phyloP scores from a whole-genome alignment of 2,797 vertebrate species.

The Microhierax caerulescens region DNA sequence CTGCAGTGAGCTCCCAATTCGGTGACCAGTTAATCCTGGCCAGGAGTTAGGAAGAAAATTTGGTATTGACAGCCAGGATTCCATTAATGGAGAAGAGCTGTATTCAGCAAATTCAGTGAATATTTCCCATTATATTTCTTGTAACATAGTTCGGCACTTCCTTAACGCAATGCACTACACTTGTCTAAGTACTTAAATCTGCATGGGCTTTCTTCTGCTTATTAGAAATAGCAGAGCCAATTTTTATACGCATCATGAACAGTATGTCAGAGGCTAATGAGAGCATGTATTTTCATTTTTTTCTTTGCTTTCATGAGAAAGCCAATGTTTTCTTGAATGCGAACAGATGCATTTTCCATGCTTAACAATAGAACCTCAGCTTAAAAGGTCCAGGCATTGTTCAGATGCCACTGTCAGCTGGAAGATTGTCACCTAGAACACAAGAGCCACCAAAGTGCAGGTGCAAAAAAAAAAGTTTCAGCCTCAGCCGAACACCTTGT shows the following conservation, averaged over 20 bases:
- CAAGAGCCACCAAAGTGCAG: neutral
- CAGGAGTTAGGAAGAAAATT: constrained; percentile 12
- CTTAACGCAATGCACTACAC: neutral
- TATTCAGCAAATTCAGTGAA: neutral
- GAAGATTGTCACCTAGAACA: neutral
- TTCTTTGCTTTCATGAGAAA: neutral
- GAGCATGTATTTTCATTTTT: neutral
- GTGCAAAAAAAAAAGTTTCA: neutral
- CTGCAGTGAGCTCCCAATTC: neutral
- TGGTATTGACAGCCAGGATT: neutral
- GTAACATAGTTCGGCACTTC: neutral
- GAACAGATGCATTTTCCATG: neutral
- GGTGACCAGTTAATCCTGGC: neutral
- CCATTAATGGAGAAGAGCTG: neutral
- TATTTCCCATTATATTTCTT: constrained; percentile 2
- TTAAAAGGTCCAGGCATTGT: neutral
- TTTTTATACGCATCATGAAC: constrained; percentile 13
- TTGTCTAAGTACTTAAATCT: constrained; percentile 40
- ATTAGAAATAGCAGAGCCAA: constrained; percentile 12
- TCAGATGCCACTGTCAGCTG: neutral
- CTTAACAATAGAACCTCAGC: neutral
- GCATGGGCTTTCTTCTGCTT: neutral
- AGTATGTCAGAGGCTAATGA: constrained; percentile 30
- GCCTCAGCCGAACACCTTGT: neutral
- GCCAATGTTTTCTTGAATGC: neutral